These are phyloP conservation scores for Polyploca ridens DNA, from an alignment of 2,888 invertebrate species.

Conservation along the genomic window DNA sequence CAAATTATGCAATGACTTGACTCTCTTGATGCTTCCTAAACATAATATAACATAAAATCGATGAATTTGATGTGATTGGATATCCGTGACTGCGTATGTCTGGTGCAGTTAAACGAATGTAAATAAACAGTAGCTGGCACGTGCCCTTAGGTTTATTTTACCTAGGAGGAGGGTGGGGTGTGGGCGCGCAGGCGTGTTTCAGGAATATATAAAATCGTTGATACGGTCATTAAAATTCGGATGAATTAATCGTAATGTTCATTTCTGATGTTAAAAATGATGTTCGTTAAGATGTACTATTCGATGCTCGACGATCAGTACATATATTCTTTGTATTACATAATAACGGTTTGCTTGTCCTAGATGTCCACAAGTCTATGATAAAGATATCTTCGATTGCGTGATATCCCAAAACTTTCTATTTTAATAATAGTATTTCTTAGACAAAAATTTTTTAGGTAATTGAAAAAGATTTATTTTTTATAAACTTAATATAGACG, in stretches of 20 bases:
- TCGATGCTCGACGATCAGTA: neutral
- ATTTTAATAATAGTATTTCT: constrained; percentile 17
- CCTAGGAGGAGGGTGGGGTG: constrained; percentile 21
- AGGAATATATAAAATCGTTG: neutral
- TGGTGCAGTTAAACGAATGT: constrained; percentile 43
- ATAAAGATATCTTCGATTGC: constrained; percentile 4
- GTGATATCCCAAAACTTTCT: constrained; percentile 10
- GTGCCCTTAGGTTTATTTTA: constrained; percentile 31
- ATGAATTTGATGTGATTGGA: constrained; percentile 14
- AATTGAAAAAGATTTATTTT: too few species aligned
- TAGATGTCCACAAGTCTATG: neutral
- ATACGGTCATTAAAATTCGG: neutral
- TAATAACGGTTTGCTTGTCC: neutral
- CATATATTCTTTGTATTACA: neutral
- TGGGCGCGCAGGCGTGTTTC: constrained; percentile 4
- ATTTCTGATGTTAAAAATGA: neutral
- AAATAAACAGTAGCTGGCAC: constrained; percentile 59
- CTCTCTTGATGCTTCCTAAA: neutral
- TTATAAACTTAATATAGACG: neutral
- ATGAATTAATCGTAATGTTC: neutral
- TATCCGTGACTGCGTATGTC: constrained; percentile 30
- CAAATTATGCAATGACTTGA: neutral
- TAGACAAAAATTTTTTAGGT: neutral
- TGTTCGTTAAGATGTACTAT: neutral
- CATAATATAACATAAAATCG: too few species aligned